These are phyloP conservation scores for Phodopus roborovskii DNA, from an alignment of 2,113 vertebrate genomes.

Conservation along the genomic window DNA sequence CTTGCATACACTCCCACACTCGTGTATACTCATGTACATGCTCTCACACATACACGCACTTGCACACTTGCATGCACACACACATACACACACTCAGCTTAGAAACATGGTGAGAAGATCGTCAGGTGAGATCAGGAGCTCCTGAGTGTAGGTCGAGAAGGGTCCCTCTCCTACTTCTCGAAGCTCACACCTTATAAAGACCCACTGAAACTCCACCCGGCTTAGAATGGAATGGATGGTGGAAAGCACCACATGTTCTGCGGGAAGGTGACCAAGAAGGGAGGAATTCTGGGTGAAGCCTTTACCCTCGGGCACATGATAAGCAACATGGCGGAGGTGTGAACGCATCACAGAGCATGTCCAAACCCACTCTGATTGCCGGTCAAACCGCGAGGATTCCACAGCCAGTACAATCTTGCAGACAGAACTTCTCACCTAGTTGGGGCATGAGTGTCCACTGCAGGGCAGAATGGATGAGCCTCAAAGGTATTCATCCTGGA, in stretches of 20 bases:
- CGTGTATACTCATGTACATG: background rate
- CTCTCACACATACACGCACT: background rate
- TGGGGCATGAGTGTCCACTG: too few species aligned
- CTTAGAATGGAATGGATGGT: background rate
- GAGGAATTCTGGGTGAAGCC: background rate
- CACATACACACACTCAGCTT: background rate
- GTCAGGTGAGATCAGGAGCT: background rate
- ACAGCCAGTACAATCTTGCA: background rate
- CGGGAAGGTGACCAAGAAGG: background rate
- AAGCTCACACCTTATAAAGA: background rate
- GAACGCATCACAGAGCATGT: background rate
- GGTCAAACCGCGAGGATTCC: background rate
- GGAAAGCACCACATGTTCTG: too few species aligned
- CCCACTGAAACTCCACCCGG: background rate
- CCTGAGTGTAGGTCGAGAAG: background rate
- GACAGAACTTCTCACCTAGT: background rate
- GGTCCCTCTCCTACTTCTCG: background rate
- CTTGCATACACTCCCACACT: background rate
- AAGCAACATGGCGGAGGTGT: background rate
- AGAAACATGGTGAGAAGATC: background rate
- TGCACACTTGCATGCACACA: background rate
- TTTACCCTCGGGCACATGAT: rapidly evolving
- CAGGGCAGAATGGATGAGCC: background rate
- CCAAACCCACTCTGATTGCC: background rate
- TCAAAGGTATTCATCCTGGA: background rate